These are phyloP conservation scores for Chelon auratus DNA, from an alignment of 2,797 vertebrate genomes.

Conservation along the genomic window DNA sequence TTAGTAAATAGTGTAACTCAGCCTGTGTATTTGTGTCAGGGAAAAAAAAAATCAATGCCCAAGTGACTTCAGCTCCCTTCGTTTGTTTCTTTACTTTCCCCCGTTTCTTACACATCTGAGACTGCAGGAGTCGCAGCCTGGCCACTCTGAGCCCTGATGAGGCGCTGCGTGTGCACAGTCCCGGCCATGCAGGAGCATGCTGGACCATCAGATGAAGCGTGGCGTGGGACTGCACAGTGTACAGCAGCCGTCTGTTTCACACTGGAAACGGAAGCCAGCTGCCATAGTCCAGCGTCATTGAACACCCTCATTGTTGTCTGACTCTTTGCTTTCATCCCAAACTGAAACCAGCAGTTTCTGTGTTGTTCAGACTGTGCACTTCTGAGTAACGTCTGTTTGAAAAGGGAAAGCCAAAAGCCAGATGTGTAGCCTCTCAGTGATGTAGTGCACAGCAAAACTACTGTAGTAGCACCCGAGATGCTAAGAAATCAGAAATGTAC, in stretches of 20 bases:
- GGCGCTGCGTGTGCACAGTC: slow-evolving; percentile 75
- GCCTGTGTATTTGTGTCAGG: slow-evolving; percentile 24
- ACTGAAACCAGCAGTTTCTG: slow-evolving; percentile 42
- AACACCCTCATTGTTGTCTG: slow-evolving; percentile 34
- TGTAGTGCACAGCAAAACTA: slow-evolving; percentile 33
- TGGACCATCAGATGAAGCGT: slow-evolving; percentile 63
- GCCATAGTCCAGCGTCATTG: slow-evolving; percentile 42
- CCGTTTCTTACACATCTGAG: slow-evolving; percentile 40
- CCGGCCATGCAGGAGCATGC: slow-evolving; percentile 78
- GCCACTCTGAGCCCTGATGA: slow-evolving; percentile 74
- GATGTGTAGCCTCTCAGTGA: slow-evolving; percentile 31
- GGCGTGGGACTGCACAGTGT: slow-evolving; percentile 60
- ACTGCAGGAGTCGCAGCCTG: slow-evolving; percentile 43
- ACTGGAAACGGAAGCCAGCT: slow-evolving; percentile 53
- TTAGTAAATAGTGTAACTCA: slow-evolving; percentile 71
- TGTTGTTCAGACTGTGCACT: slow-evolving; percentile 75
- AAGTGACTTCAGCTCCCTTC: slow-evolving; percentile 36
- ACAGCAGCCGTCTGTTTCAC: slow-evolving; percentile 53
- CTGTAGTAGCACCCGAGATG: neutral
- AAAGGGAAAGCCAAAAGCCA: slow-evolving; percentile 36
- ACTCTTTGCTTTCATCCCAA: slow-evolving; percentile 37
- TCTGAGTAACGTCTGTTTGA: slow-evolving; percentile 74
- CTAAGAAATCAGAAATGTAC: neutral
- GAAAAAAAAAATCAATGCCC: slow-evolving; percentile 53
- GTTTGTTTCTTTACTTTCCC: slow-evolving; percentile 20